A percentile compares a stretch with the other conserved stretches of the same genome.
phyloP scores from a whole-genome alignment of 2,888 invertebrate species.

The Cyaniris semiargus region DNA sequence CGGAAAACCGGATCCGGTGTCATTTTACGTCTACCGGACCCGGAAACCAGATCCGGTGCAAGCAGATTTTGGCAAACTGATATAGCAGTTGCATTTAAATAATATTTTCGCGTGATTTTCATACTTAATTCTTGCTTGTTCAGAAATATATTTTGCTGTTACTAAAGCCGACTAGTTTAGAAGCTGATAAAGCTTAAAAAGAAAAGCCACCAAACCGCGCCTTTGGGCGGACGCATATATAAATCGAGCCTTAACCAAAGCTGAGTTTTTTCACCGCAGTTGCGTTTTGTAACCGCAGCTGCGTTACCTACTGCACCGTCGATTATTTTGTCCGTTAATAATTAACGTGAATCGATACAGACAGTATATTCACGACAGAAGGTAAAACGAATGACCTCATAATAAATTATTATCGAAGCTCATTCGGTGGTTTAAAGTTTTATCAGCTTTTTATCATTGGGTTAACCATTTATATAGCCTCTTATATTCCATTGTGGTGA shows the following conservation, averaged over 20 bases:
- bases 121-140: too few species aligned
- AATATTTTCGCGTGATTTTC: too few species aligned
- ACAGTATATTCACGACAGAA: background rate
- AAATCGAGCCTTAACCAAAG: background rate
- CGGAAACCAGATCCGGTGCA: too few species aligned
- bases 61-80: too few species aligned
- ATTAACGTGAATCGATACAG: background rate
- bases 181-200: too few species aligned
- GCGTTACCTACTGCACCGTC: background rate
- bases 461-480: background rate
- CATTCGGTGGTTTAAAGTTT: background rate
- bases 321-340: constrained; percentile 2
- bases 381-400: background rate
- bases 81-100: too few species aligned
- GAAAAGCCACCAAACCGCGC: too few species aligned
- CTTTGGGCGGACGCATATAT: too few species aligned
- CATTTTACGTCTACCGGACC: too few species aligned
- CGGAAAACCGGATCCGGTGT: too few species aligned
- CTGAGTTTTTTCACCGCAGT: background rate
- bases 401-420: background rate
- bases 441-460: background rate
- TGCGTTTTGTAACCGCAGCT: background rate
- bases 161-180: too few species aligned
- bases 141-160: too few species aligned
- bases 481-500: background rate